Percentiles rank a stretch among this genome's conserved stretches.
phyloP scores from a whole-genome alignment of 2,888 invertebrate species.

The Lycia hirtaria region DNA sequence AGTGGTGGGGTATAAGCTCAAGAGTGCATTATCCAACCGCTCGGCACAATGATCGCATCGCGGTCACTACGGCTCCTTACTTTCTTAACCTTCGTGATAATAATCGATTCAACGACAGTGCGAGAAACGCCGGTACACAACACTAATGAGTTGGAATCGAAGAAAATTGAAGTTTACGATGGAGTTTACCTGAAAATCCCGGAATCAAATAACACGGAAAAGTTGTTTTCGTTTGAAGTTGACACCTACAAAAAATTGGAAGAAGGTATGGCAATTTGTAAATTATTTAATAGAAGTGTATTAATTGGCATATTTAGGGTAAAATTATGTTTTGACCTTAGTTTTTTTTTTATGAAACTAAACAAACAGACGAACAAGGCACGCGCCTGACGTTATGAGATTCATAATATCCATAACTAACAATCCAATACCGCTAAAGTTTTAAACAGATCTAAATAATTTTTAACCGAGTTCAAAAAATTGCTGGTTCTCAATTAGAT shows the following conservation, averaged over 20 bases:
- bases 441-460: too few species aligned
- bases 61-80: slow-evolving; percentile 48
- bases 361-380: too few species aligned
- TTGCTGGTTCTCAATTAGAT: too few species aligned
- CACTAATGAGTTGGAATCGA: slow-evolving; percentile 43
- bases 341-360: too few species aligned
- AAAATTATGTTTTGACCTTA: too few species aligned
- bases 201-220: slow-evolving; percentile 51
- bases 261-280: slow-evolving; percentile 57
- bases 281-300: not conserved
- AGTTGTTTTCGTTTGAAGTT: slow-evolving; percentile 68
- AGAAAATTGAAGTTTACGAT: slow-evolving; percentile 66
- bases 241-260: slow-evolving; percentile 53
- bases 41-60: slow-evolving; percentile 69
- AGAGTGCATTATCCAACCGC: slow-evolving; percentile 54
- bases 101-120: slow-evolving; percentile 46
- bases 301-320: not conserved
- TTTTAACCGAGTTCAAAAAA: too few species aligned
- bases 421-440: too few species aligned
- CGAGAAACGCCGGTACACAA: slow-evolving; percentile 35
- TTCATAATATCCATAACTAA: too few species aligned
- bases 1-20: slow-evolving; percentile 49
- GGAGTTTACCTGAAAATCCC: slow-evolving; percentile 70
- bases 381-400: too few species aligned
- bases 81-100: slow-evolving; percentile 28